Percentiles rank a stretch among this genome's conserved stretches.
These are phyloP conservation scores for Drosophila burlai DNA, from an alignment of 1,140 invertebrate genomes.

Conservation along the genomic window DNA sequence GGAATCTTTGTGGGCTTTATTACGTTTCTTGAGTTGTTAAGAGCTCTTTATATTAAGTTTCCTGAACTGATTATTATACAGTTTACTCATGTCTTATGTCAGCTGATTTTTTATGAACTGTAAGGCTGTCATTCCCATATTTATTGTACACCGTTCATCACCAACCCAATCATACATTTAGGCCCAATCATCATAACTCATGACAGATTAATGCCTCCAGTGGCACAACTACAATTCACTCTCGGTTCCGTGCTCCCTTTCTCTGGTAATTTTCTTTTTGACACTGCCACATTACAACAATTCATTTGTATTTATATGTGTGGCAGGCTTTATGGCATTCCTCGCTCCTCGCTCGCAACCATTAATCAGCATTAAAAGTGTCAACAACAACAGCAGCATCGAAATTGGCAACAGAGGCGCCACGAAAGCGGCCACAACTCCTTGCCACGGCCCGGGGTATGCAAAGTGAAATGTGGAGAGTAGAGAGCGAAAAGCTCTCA, in stretches of 20 bases:
- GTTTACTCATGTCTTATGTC: background rate
- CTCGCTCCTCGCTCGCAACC: conserved; percentile 49
- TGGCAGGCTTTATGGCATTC: conserved; percentile 66
- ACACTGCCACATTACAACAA: conserved; percentile 62
- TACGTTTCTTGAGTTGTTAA: background rate
- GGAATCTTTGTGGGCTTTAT: background rate
- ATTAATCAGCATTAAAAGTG: conserved; percentile 77
- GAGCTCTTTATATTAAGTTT: too few species aligned
- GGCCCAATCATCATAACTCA: conserved; percentile 53
- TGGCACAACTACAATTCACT: conserved; percentile 22
- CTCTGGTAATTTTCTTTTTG: conserved; percentile 2
- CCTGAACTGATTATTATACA: background rate
- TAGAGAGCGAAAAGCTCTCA: conserved; percentile 53
- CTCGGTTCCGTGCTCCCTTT: conserved; percentile 5
- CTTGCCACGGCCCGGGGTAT: conserved; percentile 30
- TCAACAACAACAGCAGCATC: conserved; percentile 50
- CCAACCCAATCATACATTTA: conserved; percentile 35
- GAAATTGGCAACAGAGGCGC: conserved; percentile 12
- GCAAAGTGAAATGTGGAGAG: conserved; percentile 54
- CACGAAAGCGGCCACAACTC: conserved; percentile 11
- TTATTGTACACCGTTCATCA: conserved; percentile 3
- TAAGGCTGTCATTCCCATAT: background rate
- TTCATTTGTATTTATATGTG: conserved; percentile 66
- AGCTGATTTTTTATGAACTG: too few species aligned
- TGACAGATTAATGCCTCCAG: conserved; percentile 49